phyloP scores from a whole-genome alignment of 1,140 invertebrate genomes.

The Papilio glaucus region DNA sequence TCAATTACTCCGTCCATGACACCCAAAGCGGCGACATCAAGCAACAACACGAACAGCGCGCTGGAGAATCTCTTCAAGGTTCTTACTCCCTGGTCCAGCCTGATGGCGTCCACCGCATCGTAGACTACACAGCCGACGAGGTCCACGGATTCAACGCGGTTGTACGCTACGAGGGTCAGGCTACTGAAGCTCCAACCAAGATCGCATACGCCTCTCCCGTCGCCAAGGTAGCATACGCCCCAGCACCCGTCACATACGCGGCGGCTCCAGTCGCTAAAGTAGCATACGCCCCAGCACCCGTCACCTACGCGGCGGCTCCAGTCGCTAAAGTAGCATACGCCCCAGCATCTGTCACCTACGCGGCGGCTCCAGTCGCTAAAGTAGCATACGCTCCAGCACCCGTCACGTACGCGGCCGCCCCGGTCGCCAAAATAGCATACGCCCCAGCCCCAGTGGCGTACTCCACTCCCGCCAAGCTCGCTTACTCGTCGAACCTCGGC shows the following conservation, averaged over 20 bases:
- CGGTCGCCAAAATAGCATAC: slow-evolving; percentile 52
- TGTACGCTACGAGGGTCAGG: slow-evolving; percentile 50
- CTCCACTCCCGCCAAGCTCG: slow-evolving; percentile 44
- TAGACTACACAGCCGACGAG: slow-evolving; percentile 83
- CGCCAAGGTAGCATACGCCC: slow-evolving; percentile 46
- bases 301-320: slow-evolving; percentile 48
- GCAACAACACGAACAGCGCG: slow-evolving; percentile 67
- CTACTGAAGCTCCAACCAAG: slow-evolving; percentile 38
- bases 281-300: slow-evolving; percentile 53
- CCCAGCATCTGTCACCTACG: slow-evolving; percentile 40
- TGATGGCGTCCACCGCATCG: slow-evolving; percentile 83
- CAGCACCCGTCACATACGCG: slow-evolving; percentile 49
- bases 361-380: slow-evolving; percentile 52
- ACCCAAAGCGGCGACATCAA: slow-evolving; percentile 79
- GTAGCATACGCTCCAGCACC: slow-evolving; percentile 42
- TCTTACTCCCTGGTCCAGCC: slow-evolving; percentile 85
- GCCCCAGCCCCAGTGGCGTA: slow-evolving; percentile 52
- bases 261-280: slow-evolving; percentile 53
- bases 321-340: slow-evolving; percentile 50
- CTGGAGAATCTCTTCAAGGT: slow-evolving; percentile 86
- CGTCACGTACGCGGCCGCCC: slow-evolving; percentile 51
- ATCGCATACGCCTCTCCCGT: slow-evolving; percentile 55
- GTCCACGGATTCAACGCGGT: slow-evolving; percentile 53
- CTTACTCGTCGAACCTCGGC: slow-evolving; percentile 49
- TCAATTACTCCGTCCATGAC: slow-evolving; percentile 87